Evolutionary conservation across 2,113 vertebrate species (phyloP).

Genomic region (Grammomys dolichurus): DNA sequence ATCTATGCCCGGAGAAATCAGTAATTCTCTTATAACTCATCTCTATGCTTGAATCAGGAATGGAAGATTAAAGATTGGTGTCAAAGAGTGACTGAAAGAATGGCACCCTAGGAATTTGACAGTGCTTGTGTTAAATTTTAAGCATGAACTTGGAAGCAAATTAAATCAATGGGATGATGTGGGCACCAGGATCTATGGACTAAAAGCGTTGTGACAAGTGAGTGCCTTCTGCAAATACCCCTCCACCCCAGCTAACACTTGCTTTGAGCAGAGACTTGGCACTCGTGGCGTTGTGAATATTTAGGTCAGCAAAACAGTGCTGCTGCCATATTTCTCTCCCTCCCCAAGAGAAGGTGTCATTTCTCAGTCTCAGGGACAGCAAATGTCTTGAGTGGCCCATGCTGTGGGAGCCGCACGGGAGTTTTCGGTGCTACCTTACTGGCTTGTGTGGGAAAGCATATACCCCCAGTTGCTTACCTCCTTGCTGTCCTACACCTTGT

Average conservation of each 20-base stretch:
- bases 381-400: neutral
- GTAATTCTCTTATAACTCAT: constrained; percentile 29
- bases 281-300: neutral
- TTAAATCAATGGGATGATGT: neutral
- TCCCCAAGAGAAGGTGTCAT: neutral
- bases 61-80: neutral
- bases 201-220: neutral
- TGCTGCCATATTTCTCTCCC: neutral
- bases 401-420: neutral
- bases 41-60: neutral
- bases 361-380: neutral
- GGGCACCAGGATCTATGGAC: neutral
- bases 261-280: neutral
- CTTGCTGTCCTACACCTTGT: neutral
- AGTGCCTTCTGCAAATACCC: neutral
- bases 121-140: neutral
- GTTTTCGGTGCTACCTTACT: neutral
- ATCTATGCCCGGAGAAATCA: neutral
- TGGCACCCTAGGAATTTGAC: neutral
- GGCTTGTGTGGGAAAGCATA: neutral
- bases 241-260: neutral
- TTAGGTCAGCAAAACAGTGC: neutral
- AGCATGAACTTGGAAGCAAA: constrained; percentile 25
- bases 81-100: neutral
- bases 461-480: neutral